These are phyloP conservation scores for Drosophila repleta DNA, from an alignment of 1,140 invertebrate genomes.

Conservation along the genomic window DNA sequence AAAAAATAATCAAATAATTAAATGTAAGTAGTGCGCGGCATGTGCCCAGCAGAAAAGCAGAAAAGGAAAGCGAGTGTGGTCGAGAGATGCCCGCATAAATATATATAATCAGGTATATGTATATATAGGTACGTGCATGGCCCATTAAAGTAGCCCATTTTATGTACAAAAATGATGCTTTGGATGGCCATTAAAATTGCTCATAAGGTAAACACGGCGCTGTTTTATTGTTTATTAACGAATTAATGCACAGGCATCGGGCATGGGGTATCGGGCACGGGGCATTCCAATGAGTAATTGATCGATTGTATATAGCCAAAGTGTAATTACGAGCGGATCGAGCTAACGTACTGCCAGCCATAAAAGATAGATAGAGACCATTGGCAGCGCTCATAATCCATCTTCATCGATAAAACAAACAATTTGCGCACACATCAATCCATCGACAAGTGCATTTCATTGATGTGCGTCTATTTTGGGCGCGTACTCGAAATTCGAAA, in stretches of 20 bases:
- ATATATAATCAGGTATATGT: background rate
- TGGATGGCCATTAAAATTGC: slow-evolving; percentile 66
- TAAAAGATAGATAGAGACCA: slow-evolving; percentile 19
- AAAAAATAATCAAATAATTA: slow-evolving; percentile 74
- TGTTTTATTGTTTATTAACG: slow-evolving; percentile 73
- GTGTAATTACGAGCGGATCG: slow-evolving; percentile 31
- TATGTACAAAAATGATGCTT: slow-evolving; percentile 43
- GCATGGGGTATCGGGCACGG: background rate
- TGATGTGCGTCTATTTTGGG: slow-evolving; percentile 34
- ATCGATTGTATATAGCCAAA: slow-evolving; percentile 13
- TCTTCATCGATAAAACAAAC: slow-evolving; percentile 80
- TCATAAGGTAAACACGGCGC: slow-evolving; percentile 74
- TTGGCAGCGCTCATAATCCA: slow-evolving; percentile 67
- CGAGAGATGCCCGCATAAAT: slow-evolving; percentile 34
- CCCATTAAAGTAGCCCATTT: slow-evolving; percentile 46
- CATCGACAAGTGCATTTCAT: slow-evolving; percentile 62
- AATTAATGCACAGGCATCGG: slow-evolving; percentile 48
- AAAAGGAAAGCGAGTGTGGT: slow-evolving; percentile 7
- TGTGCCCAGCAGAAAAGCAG: slow-evolving; percentile 7
- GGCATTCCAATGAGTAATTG: slow-evolving; percentile 65
- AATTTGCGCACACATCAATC: slow-evolving; percentile 71
- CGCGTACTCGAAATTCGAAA: slow-evolving; percentile 17
- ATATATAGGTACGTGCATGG: background rate
- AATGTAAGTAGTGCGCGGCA: slow-evolving; percentile 47
- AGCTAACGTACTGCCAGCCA: slow-evolving; percentile 19